A percentile compares a stretch with the other conserved stretches of the same genome.
These are phyloP conservation scores for Oriolus oriolus DNA, from an alignment of 2,113 vertebrate genomes.

Conservation along the genomic window DNA sequence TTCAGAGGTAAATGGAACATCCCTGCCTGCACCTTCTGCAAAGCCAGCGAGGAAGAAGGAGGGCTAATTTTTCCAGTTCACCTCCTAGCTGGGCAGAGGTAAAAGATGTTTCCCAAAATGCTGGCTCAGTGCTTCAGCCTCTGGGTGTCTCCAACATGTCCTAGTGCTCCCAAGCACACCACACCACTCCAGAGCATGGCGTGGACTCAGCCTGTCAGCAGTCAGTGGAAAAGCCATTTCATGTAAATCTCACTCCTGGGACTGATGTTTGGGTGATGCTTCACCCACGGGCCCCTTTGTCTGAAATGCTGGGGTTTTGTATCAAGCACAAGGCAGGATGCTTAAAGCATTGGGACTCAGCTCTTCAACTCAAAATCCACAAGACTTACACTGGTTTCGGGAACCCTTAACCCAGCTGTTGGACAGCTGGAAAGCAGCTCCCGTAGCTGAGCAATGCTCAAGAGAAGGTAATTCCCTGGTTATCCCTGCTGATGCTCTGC, in stretches of 20 bases:
- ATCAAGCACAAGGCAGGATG: not conserved
- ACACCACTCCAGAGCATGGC: fast-evolving
- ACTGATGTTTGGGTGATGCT: fast-evolving
- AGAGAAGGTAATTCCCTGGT: not conserved
- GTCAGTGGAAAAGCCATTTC: not conserved
- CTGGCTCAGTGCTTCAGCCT: not conserved
- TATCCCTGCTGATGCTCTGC: not conserved
- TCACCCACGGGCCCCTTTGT: fast-evolving
- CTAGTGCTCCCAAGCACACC: not conserved
- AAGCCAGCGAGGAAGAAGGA: not conserved
- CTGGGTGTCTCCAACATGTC: fast-evolving
- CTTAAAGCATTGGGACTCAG: not conserved
- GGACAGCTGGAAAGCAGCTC: not conserved
- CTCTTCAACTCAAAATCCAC: not conserved
- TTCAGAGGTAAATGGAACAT: not conserved
- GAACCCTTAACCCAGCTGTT: not conserved
- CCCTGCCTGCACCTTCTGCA: not conserved
- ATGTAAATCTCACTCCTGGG: not conserved
- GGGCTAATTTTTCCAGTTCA: not conserved
- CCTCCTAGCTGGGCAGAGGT: not conserved
- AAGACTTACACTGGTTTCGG: not conserved
- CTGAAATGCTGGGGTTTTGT: not conserved
- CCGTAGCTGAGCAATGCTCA: not conserved
- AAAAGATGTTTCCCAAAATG: not conserved
- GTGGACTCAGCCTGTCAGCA: not conserved